Evolutionary conservation across 2,113 vertebrate species (phyloP), one percentile per base, ranked within the genome.

Genomic region (Climacteris rufus): DNA sequence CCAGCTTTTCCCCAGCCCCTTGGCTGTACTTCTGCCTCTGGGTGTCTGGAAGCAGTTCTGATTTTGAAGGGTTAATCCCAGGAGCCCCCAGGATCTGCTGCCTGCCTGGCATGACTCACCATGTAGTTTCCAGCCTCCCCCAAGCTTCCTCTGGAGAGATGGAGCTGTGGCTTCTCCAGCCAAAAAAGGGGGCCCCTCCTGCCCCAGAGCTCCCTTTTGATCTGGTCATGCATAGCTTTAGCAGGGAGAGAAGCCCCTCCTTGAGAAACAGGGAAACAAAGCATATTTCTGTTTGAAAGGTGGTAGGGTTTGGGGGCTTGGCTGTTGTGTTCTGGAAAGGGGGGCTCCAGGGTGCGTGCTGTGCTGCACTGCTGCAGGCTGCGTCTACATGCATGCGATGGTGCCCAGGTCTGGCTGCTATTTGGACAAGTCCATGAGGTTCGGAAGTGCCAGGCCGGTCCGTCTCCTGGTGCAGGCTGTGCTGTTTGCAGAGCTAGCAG

Each of bases 351-450:
- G 40, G 27, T 17, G 24, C 11, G 0, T 39, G 71, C 61, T 2
- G 1, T 37, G 68, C 74, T 71, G 59, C 30, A 13, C 64, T 18
- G 18, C 79, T 83, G 65, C 61, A 39, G 81, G 42, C 72, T 89
- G 74, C 11, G 3, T 68, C 37, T 89, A 44, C 0, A 0, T 59
- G 18, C 0, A 0, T 69, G 71, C 0, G 0, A 11, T 1, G 1
- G 50, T n/a, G 22, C 47, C 56, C 37, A 1, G 44, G 14, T 66
- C 64, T 81, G 5, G 3, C 69, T 23, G 1, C 16, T 30, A 3
- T 81, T 63, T 54, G 30, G 52, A 47, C 54, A 59, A 52, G 31
- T 75, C 69, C 64, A 3, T 53, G 84, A 68, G 21, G 25, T 78
- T 78, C 54, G 39, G 57, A 45, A 64, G 84, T 28, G 47, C 69